phyloP scores from a whole-genome alignment of 2,113 vertebrate species.

The Empidonax alnorum region DNA sequence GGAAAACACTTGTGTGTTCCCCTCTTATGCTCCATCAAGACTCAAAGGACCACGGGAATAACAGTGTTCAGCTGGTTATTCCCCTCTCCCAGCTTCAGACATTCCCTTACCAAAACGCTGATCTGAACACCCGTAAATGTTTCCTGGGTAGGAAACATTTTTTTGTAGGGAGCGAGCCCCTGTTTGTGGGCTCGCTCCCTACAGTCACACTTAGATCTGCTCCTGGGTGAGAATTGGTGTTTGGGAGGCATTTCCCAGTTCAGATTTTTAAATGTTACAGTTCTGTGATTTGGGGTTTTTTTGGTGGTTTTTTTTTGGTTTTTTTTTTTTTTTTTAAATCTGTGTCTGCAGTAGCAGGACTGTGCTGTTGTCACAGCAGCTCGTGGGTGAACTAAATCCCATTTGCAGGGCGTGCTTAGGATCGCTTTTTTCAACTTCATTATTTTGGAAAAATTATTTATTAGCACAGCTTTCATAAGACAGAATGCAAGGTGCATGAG shows the following conservation, averaged over 20 bases:
- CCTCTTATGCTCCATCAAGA: neutral
- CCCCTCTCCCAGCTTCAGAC: neutral
- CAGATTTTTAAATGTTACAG: neutral
- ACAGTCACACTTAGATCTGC: neutral
- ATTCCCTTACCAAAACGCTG: neutral
- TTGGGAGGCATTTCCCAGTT: neutral
- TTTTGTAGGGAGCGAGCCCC: too few relatives aligned
- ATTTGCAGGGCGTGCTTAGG: rapidly evolving
- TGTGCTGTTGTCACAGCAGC: neutral
- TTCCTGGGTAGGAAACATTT: neutral
- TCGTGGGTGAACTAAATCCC: neutral
- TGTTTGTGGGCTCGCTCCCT: neutral
- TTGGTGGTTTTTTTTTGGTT: neutral
- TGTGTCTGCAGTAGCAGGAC: neutral
- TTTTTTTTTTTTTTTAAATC: too few relatives aligned
- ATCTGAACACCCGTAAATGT: neutral
- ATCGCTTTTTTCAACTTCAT: neutral
- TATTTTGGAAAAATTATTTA: neutral
- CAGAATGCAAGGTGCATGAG: rapidly evolving
- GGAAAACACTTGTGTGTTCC: neutral
- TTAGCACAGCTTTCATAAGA: neutral
- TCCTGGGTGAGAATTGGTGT: neutral
- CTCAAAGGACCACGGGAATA: neutral
- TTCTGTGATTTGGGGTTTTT: neutral
- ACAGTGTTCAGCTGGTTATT: neutral